Conservation (phyloP, 2,888 invertebrate genomes). For the Lasiommata megera region DNA sequence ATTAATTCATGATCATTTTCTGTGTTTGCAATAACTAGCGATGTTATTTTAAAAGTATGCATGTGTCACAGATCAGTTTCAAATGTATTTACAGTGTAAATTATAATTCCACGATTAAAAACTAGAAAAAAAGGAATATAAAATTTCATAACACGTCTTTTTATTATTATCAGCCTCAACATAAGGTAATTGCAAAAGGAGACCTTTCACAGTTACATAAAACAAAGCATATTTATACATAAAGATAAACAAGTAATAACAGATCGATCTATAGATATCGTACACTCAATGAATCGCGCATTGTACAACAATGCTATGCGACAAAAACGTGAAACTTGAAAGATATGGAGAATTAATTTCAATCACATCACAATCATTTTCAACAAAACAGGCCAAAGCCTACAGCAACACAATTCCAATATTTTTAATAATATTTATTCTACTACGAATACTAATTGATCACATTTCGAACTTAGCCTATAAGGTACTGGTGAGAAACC, state of each 20-base stretch:
- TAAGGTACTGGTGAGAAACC: conserved; percentile 74
- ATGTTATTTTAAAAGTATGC: conserved; percentile 17
- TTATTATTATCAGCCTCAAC: conserved; percentile 75
- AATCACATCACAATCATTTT: conserved; percentile 19
- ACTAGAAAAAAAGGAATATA: conserved; percentile 9
- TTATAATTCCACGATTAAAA: background rate
- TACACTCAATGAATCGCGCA: conserved; percentile 46
- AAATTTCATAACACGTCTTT: conserved; percentile 60
- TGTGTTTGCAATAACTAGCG: conserved; percentile 19
- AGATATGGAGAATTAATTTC: conserved; percentile 7
- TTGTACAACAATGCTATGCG: conserved; percentile 46
- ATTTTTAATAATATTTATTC: conserved; percentile 36
- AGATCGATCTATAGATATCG: conserved; percentile 54
- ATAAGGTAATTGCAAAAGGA: conserved; percentile 52
- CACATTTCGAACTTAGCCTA: conserved; percentile 78
- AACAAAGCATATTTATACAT: conserved; percentile 58
- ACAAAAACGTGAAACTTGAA: conserved; percentile 22
- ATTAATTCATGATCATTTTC: conserved; percentile 20
- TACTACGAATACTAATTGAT: conserved; percentile 76
- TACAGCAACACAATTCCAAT: conserved; percentile 14
- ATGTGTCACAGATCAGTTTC: conserved; percentile 4
- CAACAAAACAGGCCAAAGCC: conserved; percentile 2
- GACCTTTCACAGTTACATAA: conserved; percentile 55
- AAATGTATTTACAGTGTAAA: background rate
- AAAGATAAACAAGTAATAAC: conserved; percentile 73